Evolutionary conservation across 2,797 vertebrate species (phyloP).

Genomic region (Fringilla coelebs): DNA sequence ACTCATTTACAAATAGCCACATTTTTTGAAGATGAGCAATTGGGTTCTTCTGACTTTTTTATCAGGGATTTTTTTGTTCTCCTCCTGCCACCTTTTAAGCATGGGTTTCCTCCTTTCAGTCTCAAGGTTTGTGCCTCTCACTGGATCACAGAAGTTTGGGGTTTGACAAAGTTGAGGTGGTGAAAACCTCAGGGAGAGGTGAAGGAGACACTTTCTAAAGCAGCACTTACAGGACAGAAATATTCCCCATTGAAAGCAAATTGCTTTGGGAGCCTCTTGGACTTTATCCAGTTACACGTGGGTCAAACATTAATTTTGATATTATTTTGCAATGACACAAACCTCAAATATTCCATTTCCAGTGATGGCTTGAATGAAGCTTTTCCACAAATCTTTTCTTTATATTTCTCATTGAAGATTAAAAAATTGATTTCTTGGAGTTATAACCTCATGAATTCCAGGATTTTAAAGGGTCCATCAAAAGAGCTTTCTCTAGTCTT

Average conservation of each 20-base stretch:
- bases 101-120: background rate
- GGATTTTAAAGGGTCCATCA: background rate
- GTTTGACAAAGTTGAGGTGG: background rate
- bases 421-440: background rate
- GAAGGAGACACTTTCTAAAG: background rate
- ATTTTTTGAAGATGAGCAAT: background rate
- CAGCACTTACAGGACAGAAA: background rate
- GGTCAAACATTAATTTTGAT: background rate
- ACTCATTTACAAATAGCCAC: background rate
- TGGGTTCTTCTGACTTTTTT: background rate
- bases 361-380: background rate
- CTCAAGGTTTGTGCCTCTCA: background rate
- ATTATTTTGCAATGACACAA: background rate
- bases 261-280: background rate
- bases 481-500: background rate
- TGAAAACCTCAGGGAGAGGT: background rate
- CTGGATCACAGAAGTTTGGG: background rate
- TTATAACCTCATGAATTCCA: background rate
- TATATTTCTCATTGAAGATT: background rate
- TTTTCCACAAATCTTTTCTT: background rate
- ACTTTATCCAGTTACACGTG: background rate
- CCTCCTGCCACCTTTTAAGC: background rate
- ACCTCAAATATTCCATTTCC: background rate
- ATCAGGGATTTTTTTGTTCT: background rate
- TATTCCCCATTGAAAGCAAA: background rate